Evolutionary conservation across 2,888 invertebrate genomes (phyloP).

Genomic region (Temnothorax unifasciatus): DNA sequence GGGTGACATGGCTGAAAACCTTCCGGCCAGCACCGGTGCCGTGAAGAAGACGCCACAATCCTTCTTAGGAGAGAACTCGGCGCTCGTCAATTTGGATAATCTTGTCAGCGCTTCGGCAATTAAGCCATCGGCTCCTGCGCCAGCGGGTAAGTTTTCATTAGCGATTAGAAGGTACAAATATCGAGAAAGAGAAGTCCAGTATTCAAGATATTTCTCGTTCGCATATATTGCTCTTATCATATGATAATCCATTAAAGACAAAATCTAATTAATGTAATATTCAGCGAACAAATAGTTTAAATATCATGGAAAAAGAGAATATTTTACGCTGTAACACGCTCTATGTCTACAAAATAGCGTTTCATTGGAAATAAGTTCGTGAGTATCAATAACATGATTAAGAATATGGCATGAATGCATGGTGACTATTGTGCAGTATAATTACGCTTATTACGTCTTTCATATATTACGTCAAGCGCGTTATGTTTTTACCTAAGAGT

Average conservation of each 20-base stretch:
- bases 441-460: slow-evolving; percentile 36
- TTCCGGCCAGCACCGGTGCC: slow-evolving; percentile 88
- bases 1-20: slow-evolving; percentile 88
- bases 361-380: slow-evolving; percentile 86
- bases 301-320: slow-evolving; percentile 31
- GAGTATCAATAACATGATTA: slow-evolving; percentile 80
- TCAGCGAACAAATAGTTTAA: background rate
- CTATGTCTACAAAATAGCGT: slow-evolving; percentile 84
- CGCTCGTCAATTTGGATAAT: slow-evolving; percentile 98
- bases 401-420: slow-evolving; percentile 81
- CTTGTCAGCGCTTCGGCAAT: slow-evolving; percentile 90
- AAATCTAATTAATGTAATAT: slow-evolving; percentile 24
- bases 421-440: slow-evolving; percentile 57
- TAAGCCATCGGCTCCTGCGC: slow-evolving; percentile 84
- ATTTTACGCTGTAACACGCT: slow-evolving; percentile 59
- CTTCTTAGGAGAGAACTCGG: slow-evolving; percentile 98
- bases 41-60: slow-evolving; percentile 97
- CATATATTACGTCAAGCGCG: background rate
- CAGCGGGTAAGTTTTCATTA: slow-evolving; percentile 86
- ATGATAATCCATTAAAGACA: background rate
- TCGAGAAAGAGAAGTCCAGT: slow-evolving; percentile 39
- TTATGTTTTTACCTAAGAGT: slow-evolving; percentile 32
- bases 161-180: background rate
- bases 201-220: slow-evolving; percentile 15
- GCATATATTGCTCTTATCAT: background rate